Percentiles rank a stretch among this genome's conserved stretches.
These are phyloP conservation scores for Phrynocephalus forsythii DNA, from an alignment of 2,797 vertebrate species.

Conservation along the genomic window DNA sequence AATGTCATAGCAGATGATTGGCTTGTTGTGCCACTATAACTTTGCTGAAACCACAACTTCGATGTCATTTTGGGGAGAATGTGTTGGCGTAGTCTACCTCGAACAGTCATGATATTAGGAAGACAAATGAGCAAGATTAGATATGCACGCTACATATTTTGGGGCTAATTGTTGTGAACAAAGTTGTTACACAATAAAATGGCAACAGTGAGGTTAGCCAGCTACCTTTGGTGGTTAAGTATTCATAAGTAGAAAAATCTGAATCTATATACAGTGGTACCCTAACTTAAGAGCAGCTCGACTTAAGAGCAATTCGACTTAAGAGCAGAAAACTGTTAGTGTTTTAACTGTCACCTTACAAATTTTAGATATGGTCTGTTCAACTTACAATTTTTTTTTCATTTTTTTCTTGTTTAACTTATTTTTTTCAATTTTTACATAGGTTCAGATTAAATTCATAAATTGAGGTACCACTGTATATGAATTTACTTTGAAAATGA, in stretches of 20 bases:
- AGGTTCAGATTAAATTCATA: too few relatives aligned
- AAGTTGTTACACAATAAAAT: neutral
- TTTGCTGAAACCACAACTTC: neutral
- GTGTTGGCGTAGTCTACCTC: too few relatives aligned
- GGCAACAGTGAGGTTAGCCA: neutral
- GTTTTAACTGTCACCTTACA: too few relatives aligned
- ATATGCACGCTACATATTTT: neutral
- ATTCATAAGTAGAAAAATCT: neutral
- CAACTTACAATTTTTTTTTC: too few relatives aligned
- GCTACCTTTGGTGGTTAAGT: neutral
- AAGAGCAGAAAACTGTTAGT: too few relatives aligned
- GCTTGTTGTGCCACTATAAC: neutral
- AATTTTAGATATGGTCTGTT: too few relatives aligned
- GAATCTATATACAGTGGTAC: neutral
- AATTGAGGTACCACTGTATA: too few relatives aligned
- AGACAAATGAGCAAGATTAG: neutral
- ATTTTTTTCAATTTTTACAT: too few relatives aligned
- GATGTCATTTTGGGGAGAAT: slow-evolving; percentile 1
- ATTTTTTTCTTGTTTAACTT: too few relatives aligned
- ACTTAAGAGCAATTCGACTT: too few relatives aligned
- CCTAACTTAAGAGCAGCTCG: too few relatives aligned
- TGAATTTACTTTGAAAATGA: neutral
- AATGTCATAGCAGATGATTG: neutral
- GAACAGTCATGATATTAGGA: neutral
- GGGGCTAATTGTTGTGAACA: neutral